Percentiles rank a stretch among this genome's conserved stretches.
phyloP scores from a whole-genome alignment of 2,888 invertebrate species.

The Drosophila pseudotalamancana region DNA sequence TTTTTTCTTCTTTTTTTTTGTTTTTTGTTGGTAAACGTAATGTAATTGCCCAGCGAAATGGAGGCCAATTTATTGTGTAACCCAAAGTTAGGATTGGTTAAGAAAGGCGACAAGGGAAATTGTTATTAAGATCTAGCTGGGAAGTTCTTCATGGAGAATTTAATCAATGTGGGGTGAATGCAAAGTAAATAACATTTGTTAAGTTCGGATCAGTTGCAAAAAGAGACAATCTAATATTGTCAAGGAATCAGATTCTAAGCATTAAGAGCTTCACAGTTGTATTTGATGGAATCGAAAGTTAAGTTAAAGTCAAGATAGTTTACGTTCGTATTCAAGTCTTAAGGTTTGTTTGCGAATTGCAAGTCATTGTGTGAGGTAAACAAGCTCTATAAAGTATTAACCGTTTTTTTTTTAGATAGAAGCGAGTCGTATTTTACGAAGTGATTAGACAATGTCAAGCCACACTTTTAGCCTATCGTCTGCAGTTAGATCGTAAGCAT shows the following conservation, averaged over 20 bases:
- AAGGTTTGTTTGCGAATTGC: no score
- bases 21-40: slow-evolving; percentile 23
- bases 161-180: no score
- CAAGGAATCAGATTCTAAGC: background rate
- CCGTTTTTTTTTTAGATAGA: no score
- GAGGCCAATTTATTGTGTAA: slow-evolving; percentile 13
- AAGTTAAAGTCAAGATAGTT: no score
- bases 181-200: background rate
- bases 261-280: background rate
- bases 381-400: no score
- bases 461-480: no score
- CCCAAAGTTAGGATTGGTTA: background rate
- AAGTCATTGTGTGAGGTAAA: no score
- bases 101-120: background rate
- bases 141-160: no score
- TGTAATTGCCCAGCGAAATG: slow-evolving; percentile 33
- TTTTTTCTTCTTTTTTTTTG: slow-evolving; percentile 9
- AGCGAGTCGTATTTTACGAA: no score
- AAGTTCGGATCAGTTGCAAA: background rate
- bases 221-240: background rate
- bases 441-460: background rate
- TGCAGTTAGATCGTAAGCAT: background rate
- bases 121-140: no score
- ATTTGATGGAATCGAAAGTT: no score
- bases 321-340: no score